phyloP scores from a whole-genome alignment of 2,797 vertebrate species.

The Hipposideros larvatus region DNA sequence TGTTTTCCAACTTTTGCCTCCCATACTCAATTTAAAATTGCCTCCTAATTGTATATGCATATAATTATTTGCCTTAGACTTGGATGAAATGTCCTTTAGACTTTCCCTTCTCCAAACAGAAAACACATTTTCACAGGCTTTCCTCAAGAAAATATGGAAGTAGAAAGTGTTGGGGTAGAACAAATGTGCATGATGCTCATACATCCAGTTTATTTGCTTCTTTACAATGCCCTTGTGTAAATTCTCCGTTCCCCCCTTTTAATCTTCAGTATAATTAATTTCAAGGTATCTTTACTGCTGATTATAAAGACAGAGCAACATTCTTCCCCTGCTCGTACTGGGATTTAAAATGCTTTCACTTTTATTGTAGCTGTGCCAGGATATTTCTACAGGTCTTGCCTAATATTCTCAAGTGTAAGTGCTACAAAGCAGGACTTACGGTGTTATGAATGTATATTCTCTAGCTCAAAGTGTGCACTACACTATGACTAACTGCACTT shows the following conservation, averaged over 20 bases:
- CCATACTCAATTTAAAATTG: background rate
- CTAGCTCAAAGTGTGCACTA: background rate
- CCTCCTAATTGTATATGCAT: background rate
- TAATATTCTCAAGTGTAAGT: background rate
- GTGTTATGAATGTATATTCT: background rate
- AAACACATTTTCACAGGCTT: background rate
- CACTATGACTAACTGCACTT: constrained; percentile 44
- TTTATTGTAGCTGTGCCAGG: background rate
- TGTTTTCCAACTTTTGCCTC: background rate
- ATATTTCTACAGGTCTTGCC: background rate
- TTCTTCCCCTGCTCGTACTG: background rate
- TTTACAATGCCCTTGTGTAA: background rate
- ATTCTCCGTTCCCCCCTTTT: background rate
- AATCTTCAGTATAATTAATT: background rate
- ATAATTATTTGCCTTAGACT: background rate
- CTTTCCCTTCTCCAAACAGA: background rate
- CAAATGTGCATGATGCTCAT: background rate
- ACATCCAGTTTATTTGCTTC: background rate
- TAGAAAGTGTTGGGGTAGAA: background rate
- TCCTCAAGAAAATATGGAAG: background rate
- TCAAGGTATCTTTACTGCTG: background rate
- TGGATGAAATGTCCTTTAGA: background rate
- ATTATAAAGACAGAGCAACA: constrained; percentile 6
- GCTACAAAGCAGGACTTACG: background rate
- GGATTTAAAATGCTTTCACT: background rate